A percentile compares a stretch with the other conserved stretches of the same genome.
phyloP scores from a whole-genome alignment of 1,140 invertebrate species.

The Apis cerana region DNA sequence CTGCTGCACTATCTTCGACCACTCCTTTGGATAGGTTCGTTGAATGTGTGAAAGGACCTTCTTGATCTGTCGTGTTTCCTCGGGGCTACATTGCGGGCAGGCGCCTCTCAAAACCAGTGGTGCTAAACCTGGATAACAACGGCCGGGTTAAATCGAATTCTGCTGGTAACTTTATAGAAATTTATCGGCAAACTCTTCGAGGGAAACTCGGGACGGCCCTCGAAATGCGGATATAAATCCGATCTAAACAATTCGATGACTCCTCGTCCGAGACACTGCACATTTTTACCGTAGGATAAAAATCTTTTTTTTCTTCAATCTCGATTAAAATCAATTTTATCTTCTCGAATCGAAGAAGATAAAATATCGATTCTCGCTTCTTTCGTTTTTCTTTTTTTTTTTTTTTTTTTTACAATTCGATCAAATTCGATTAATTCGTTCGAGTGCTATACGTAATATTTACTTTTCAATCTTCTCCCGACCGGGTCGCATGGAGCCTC shows the following conservation, averaged over 20 bases:
- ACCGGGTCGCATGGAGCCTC: constrained; percentile 87
- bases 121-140: constrained; percentile 84
- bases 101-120: constrained; percentile 86
- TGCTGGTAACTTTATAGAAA: constrained; percentile 53
- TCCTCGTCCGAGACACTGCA: constrained; percentile 26
- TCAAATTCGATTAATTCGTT: neutral
- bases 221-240: constrained; percentile 49
- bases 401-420: neutral
- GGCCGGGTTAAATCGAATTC: constrained; percentile 44
- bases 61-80: constrained; percentile 86
- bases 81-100: constrained; percentile 85
- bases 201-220: constrained; percentile 15
- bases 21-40: constrained; percentile 86
- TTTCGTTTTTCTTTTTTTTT: too few species aligned
- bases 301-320: neutral
- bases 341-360: neutral
- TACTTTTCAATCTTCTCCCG: constrained; percentile 87
- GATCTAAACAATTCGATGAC: constrained; percentile 49
- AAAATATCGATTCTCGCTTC: neutral
- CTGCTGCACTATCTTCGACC: constrained; percentile 86
- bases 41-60: constrained; percentile 87
- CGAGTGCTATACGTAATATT: neutral
- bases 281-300: constrained; percentile 5
- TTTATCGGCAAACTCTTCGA: constrained; percentile 39
- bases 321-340: constrained; percentile 19